These are phyloP conservation scores for Bufotes viridis DNA, from an alignment of 2,797 vertebrate genomes.

Conservation along the genomic window DNA sequence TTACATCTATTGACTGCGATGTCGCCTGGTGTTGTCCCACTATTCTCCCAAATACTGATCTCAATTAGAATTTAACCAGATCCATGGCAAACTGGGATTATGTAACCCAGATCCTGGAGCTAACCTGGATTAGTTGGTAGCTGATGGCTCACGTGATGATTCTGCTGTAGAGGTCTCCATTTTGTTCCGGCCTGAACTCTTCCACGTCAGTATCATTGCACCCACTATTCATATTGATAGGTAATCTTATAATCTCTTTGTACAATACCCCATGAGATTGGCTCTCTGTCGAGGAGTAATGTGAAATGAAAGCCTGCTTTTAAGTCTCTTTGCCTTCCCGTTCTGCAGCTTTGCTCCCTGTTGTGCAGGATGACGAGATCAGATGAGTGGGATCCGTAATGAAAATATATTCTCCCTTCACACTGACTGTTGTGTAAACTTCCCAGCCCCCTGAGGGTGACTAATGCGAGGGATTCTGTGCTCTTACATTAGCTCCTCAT, in stretches of 20 bases:
- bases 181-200: background rate
- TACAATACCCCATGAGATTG: background rate
- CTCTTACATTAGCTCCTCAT: background rate
- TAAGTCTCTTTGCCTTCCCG: background rate
- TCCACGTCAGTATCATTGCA: background rate
- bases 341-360: slow-evolving; percentile 9
- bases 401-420: slow-evolving; percentile 38
- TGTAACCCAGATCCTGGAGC: background rate
- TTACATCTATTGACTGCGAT: too few species aligned
- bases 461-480: slow-evolving; percentile 16
- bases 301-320: slow-evolving; percentile 14
- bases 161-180: too few species aligned
- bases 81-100: background rate
- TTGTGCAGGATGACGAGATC: slow-evolving; percentile 18
- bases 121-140: background rate
- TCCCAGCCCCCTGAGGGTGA: slow-evolving; percentile 36
- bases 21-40: too few species aligned
- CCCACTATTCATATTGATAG: background rate
- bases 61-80: background rate
- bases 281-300: background rate
- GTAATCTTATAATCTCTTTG: slow-evolving; percentile 1
- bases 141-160: background rate
- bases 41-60: too few species aligned
- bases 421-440: slow-evolving; percentile 48
- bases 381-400: slow-evolving; percentile 37